phyloP scores from a whole-genome alignment of 2,113 vertebrate species.

The Brachypteracias leptosomus region DNA sequence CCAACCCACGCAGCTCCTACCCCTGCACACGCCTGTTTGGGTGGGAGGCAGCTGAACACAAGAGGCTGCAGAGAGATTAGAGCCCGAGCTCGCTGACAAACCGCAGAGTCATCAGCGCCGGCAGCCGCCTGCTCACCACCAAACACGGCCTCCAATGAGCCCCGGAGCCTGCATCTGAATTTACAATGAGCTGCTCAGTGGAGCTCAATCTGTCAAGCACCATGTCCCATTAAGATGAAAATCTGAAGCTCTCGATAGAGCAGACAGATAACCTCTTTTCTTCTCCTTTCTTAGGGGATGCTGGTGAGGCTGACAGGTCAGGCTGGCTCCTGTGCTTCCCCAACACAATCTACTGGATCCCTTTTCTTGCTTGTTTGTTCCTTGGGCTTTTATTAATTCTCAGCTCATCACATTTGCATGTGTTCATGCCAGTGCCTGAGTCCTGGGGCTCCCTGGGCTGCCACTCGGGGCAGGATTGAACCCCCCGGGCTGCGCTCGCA shows the following conservation, averaged over 20 bases:
- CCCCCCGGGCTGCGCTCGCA: rapidly evolving
- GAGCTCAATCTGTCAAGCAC: conserved; percentile 46
- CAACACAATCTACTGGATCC: background rate
- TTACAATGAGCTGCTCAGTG: conserved; percentile 8
- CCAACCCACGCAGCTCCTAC: background rate
- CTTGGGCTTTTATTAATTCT: background rate
- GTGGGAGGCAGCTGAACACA: background rate
- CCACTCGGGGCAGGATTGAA: rapidly evolving
- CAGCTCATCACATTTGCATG: background rate
- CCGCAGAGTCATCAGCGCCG: background rate
- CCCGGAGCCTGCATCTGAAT: conserved; percentile 30
- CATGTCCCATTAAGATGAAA: conserved; percentile 16
- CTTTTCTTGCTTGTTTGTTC: background rate
- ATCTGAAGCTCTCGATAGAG: conserved; percentile 29
- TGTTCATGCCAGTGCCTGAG: background rate
- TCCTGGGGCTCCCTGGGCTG: background rate
- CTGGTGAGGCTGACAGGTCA: background rate
- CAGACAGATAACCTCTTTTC: background rate
- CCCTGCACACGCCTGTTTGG: background rate
- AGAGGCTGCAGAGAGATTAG: background rate
- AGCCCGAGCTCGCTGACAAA: background rate
- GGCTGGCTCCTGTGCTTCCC: background rate
- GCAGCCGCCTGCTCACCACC: background rate
- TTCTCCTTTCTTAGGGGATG: background rate
- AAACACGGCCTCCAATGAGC: background rate